Evolutionary conservation across 2,113 vertebrate species (phyloP).

Genomic region (Prietella phreatophila): DNA sequence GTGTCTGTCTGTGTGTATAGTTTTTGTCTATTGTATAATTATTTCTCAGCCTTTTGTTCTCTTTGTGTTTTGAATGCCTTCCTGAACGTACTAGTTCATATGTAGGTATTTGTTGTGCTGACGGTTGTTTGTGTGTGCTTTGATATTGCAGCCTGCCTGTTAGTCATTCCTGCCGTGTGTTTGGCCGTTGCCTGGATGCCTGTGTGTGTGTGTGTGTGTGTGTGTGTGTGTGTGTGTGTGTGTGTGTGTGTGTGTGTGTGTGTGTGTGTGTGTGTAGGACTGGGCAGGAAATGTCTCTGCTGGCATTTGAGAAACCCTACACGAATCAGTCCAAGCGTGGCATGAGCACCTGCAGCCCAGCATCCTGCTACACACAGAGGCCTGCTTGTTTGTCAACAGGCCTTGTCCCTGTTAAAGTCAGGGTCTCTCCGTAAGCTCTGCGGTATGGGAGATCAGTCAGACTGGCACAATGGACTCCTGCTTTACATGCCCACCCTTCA

Average conservation of each 20-base stretch:
- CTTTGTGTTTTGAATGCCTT: constrained; percentile 30
- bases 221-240: constrained; percentile 59
- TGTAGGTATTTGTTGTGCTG: constrained; percentile 41
- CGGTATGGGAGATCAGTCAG: constrained; percentile 72
- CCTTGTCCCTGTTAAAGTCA: constrained; percentile 63
- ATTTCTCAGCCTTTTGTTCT: neutral
- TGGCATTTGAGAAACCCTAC: constrained; percentile 67
- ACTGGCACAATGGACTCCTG: constrained; percentile 69
- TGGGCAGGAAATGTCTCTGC: constrained; percentile 74
- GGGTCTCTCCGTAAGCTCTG: constrained; percentile 65
- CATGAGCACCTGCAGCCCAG: constrained; percentile 74
- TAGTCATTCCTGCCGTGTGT: constrained; percentile 68
- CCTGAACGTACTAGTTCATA: constrained; percentile 8
- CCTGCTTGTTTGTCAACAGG: constrained; percentile 70
- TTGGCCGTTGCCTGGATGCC: constrained; percentile 73
- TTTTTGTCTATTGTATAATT: constrained; percentile 29
- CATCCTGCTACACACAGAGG: constrained; percentile 66
- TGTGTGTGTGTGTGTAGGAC: constrained; percentile 62
- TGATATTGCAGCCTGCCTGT: constrained; percentile 55
- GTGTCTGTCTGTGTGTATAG: constrained; percentile 28
- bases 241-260: constrained; percentile 3
- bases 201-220: constrained; percentile 54
- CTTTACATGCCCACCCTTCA: constrained; percentile 70
- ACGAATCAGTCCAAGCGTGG: constrained; percentile 68
- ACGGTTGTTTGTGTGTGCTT: constrained; percentile 55